phyloP scores from a whole-genome alignment of 2,797 vertebrate genomes.

The Channa striata region DNA sequence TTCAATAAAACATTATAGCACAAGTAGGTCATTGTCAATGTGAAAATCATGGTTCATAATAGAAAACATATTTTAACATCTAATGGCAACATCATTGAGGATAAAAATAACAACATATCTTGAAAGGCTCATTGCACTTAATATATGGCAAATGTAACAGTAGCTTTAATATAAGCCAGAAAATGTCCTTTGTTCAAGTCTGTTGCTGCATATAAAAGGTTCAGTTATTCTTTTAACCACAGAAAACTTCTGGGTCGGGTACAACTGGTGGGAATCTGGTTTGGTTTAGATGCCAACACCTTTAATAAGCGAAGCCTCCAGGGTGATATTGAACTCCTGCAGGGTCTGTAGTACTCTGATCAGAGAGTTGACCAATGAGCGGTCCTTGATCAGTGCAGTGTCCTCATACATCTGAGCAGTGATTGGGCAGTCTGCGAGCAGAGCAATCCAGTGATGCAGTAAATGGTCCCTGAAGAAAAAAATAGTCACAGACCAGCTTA shows the following conservation, averaged over 20 bases:
- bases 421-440: slow-evolving; percentile 97
- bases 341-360: slow-evolving; percentile 98
- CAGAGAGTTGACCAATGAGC: slow-evolving; percentile 95
- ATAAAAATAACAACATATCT: slow-evolving; percentile 86
- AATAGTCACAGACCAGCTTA: slow-evolving; percentile 10
- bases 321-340: slow-evolving; percentile 99
- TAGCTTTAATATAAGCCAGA: slow-evolving; percentile 97
- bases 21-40: slow-evolving; percentile 78
- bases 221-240: slow-evolving; percentile 70
- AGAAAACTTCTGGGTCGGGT: slow-evolving; percentile 65
- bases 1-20: slow-evolving; percentile 83
- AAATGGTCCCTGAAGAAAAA: slow-evolving; percentile 91
- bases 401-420: slow-evolving; percentile 99
- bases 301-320: slow-evolving; percentile 98
- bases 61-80: slow-evolving; percentile 86
- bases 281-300: slow-evolving; percentile 88
- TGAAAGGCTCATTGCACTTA: slow-evolving; percentile 91
- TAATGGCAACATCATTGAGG: slow-evolving; percentile 80
- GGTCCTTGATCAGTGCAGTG: slow-evolving; percentile 94
- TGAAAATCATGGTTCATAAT: slow-evolving; percentile 82
- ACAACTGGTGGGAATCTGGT: slow-evolving; percentile 41
- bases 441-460: slow-evolving; percentile 97
- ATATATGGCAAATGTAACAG: slow-evolving; percentile 91
- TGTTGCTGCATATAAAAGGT: slow-evolving; percentile 86
- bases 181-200: slow-evolving; percentile 90